Evolutionary conservation across 64 coral and sea anemone genomes (phyloP).

Genomic region (Porites australiensis): DNA sequence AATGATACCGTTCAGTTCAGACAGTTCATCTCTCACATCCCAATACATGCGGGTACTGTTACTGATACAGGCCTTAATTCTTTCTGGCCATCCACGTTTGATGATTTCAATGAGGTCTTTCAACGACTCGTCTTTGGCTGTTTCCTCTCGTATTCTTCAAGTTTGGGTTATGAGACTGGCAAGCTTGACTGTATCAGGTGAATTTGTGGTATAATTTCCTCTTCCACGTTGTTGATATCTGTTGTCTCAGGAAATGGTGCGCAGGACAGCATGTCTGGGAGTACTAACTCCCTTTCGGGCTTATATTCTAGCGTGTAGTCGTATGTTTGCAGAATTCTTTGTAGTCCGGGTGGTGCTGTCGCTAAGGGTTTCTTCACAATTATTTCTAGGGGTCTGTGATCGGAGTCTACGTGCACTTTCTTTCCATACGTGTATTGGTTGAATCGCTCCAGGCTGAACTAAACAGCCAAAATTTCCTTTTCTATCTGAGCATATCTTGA

Average conservation of each 20-base stretch:
- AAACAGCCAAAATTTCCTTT: not conserved
- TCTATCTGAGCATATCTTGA: conserved; percentile 55
- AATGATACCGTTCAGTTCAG: too few species aligned
- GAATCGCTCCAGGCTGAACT: too few species aligned
- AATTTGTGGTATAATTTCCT: not conserved
- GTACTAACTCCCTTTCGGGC: conserved; percentile 47
- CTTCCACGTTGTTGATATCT: not conserved
- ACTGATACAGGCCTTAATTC: too few species aligned
- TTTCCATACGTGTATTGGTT: too few species aligned
- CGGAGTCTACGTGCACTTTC: too few species aligned
- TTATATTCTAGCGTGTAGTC: conserved; percentile 56
- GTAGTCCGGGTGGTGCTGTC: conserved; percentile 39
- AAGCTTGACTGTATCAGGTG: too few species aligned
- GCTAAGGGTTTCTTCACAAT: conserved; percentile 62
- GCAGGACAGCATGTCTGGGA: conserved; percentile 49
- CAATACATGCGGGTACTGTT: too few species aligned
- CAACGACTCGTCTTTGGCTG: not conserved
- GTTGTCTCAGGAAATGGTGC: conserved; percentile 24
- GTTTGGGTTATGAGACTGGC: conserved; percentile 40
- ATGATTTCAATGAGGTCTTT: too few species aligned
- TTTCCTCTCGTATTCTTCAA: conserved; percentile 18
- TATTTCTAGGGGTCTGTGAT: conserved; percentile 10
- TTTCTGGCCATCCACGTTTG: too few species aligned
- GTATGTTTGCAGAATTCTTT: conserved; percentile 66
- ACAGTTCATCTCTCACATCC: too few species aligned